Evolutionary conservation across 2,113 vertebrate species (phyloP), one percentile per base, ranked within the genome.

Genomic region (Gobio gobio): DNA sequence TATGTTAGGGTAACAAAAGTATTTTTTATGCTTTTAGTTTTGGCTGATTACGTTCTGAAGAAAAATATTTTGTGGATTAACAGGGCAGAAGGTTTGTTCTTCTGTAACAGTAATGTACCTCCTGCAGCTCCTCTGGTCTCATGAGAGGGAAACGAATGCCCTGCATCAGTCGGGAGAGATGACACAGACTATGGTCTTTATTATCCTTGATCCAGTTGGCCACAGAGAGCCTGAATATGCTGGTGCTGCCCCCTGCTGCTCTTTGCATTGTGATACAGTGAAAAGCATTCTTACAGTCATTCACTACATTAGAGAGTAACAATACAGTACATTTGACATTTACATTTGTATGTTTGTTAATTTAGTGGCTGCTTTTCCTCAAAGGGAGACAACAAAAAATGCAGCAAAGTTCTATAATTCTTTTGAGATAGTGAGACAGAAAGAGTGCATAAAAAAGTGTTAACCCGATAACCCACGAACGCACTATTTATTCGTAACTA

Each of bases 101-200:
- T 51, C 13, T 74, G 22, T 4, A 51, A 51, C 43, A 49, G 0
- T 91, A 81, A 0, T 82, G 85, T 40, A 95, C 93, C 83, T 92
- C 93, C 88, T 93, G 90, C 76, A 96, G 90, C 88, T 96, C 95
- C 70, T 59, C 56, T 9, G 84, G 91, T 0, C 94, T 95, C 95
- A 96, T 95, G 56, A 95, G 92, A 49, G 93, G 90, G n/a, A 96
- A 95, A 75, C 95, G 93, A 63, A 96, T 86, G 3, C 90, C 93
- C 0, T 74, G 90, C 76, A 96, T 79, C 18, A 96, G 80, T 10
- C 90, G 87, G 86, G 90, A 92, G 18, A 93, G 90, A 2, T 91
- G 79, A 6, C 91, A 81, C 56, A 93, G 89, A 29, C 91, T 87
- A 20, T 82, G 93, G 1, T 85, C 78, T 0, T 90, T 83, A 8